These are phyloP conservation scores for Labroides dimidiatus DNA, from an alignment of 2,797 vertebrate genomes.

Conservation along the genomic window DNA sequence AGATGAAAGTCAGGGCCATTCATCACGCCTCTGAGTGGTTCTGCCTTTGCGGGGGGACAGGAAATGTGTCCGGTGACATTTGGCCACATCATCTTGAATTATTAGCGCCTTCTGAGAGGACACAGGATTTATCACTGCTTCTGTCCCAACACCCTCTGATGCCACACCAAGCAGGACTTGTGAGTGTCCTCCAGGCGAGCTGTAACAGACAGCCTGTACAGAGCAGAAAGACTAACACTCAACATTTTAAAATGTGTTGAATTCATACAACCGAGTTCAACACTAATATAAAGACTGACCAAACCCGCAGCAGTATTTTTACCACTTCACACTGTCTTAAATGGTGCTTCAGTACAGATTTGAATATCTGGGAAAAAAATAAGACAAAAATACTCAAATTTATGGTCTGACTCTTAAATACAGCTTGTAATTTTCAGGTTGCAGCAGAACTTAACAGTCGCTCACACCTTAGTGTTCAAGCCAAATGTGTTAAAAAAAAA, in stretches of 20 bases:
- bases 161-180: constrained; percentile 74
- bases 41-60: constrained; percentile 72
- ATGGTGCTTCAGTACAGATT: background rate
- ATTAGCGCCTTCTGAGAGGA: constrained; percentile 79
- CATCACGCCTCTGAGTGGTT: constrained; percentile 67
- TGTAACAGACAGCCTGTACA: constrained; percentile 71
- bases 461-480: background rate
- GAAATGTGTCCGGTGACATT: constrained; percentile 84
- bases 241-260: constrained; percentile 44
- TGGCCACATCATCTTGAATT: constrained; percentile 83
- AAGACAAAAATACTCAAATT: background rate
- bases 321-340: background rate
- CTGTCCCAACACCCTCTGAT: constrained; percentile 75
- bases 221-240: constrained; percentile 42
- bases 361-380: background rate
- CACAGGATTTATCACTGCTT: constrained; percentile 81
- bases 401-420: background rate
- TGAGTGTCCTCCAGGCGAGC: constrained; percentile 74
- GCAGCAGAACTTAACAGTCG: background rate
- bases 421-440: constrained; percentile 12
- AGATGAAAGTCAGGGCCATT: constrained; percentile 63
- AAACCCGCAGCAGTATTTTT: background rate
- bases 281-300: background rate
- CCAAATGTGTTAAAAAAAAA: constrained; percentile 4
- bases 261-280: constrained; percentile 13